phyloP scores from a whole-genome alignment of 2,113 vertebrate genomes.

The Leptobrachium ailaonicum region DNA sequence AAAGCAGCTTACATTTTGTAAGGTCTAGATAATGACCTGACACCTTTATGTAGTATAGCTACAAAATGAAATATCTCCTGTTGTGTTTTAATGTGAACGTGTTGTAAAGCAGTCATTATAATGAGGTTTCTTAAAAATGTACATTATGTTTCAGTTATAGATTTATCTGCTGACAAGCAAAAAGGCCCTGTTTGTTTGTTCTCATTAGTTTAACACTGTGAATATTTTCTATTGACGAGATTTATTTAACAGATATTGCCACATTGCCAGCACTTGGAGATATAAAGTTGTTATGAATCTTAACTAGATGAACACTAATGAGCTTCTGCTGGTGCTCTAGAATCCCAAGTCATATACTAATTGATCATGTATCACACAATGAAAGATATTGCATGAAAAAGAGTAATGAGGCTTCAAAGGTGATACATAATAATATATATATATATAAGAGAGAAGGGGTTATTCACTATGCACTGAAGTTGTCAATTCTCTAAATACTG shows the following conservation, averaged over 20 bases:
- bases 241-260: background rate
- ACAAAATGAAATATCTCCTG: background rate
- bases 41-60: background rate
- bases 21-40: constrained; percentile 22
- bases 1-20: constrained; percentile 7
- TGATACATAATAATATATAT: too few species aligned
- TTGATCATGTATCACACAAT: too few species aligned
- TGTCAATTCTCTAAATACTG: too few species aligned
- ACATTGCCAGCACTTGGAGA: background rate
- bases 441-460: too few species aligned
- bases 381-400: too few species aligned
- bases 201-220: background rate
- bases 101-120: background rate
- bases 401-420: too few species aligned
- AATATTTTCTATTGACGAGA: background rate
- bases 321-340: background rate
- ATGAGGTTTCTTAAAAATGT: constrained; percentile 12
- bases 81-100: background rate
- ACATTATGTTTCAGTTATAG: constrained; percentile 22
- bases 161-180: constrained; percentile 2
- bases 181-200: background rate
- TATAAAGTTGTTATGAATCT: background rate
- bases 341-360: too few species aligned
- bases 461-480: too few species aligned
- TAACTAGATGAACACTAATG: background rate